Conservation (phyloP, 2,113 vertebrate species). For the Rattus rattus region DNA sequence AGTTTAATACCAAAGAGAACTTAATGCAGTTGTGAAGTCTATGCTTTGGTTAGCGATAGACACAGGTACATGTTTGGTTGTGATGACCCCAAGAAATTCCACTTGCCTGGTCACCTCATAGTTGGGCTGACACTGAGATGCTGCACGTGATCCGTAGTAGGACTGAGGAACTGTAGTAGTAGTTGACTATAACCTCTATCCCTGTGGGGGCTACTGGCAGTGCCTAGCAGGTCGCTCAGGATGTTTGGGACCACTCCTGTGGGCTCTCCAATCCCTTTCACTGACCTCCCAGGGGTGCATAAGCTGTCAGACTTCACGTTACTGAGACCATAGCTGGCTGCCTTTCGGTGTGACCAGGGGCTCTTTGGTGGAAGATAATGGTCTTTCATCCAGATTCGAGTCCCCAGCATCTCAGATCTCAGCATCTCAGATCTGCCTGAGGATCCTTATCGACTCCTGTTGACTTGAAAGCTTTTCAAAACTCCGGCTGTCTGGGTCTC, state of each 20-base stretch:
- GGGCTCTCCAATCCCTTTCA: background rate
- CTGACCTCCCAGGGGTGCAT: accelerated
- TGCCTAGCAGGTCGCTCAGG: too few relatives aligned
- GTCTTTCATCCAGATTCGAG: background rate
- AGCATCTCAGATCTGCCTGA: background rate
- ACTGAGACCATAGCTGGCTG: background rate
- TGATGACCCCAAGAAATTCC: background rate
- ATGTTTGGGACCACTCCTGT: background rate
- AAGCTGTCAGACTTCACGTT: background rate
- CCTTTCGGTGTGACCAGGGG: background rate
- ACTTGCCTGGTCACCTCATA: too few relatives aligned
- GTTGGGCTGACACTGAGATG: background rate
- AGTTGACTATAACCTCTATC: background rate
- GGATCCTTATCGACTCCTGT: background rate
- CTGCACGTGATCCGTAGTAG: too few relatives aligned
- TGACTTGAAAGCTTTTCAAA: constrained; percentile 48
- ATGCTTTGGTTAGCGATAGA: background rate
- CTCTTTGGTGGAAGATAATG: background rate
- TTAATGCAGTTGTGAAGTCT: too few relatives aligned
- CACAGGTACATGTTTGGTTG: background rate
- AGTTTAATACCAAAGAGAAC: background rate
- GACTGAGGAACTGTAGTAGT: background rate
- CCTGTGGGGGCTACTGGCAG: background rate
- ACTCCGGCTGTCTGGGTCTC: background rate
- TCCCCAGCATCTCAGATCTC: background rate